Base-by-base conservation (phyloP, 2,797 vertebrate genomes). In the Apogon hyalosoma region DNA sequence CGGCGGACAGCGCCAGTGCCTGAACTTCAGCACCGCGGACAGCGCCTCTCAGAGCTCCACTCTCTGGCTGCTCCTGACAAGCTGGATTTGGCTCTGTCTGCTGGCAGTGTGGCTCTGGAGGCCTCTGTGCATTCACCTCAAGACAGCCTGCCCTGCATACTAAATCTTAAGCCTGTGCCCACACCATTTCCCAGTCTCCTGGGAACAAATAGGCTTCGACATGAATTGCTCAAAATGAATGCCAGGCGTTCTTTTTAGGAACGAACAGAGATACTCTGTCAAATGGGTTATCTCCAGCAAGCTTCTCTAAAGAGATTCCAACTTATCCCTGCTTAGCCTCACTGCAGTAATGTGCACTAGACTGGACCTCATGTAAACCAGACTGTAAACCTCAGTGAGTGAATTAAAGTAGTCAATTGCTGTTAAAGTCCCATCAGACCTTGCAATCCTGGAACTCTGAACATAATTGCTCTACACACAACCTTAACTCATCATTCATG, bases 341-440 rank as follows among this genome's bases (percentile, higher is more conserved):
- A 19, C 46, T 57, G 48, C 46, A 33, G 65, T 75, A 75, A 74
- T 69, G 63, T 55, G 66, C 77, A 73, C 50, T 60, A 77, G 71
- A 77, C 59, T 78, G 69, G 41, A 33, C 42, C 53, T 59, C 69
- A 75, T 75, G 71, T 86, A 77, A 89, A 87, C 13, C 51, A 43
- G 60, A 62, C 62, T 68, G 63, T 79, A 75, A 87, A 82, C 50
- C 57, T 50, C 19, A 63, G 18, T 55, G 46, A 42, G 11, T 46
- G 14, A 54, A 62, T 75, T 81, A 78, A 81, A 88, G 63, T 21
- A 57, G 52, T 64, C 75, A 82, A 85, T 80, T 79, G 46, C 50
- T 53, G 21, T 45, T 36, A 73, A 51, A 55, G 58, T 43, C 52
- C 36, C 49, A 49, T 54, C 33, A 63, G 55, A 59, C 42, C 54